Conservation (phyloP, 2,113 vertebrate genomes). For the Prunella fulvescens region DNA sequence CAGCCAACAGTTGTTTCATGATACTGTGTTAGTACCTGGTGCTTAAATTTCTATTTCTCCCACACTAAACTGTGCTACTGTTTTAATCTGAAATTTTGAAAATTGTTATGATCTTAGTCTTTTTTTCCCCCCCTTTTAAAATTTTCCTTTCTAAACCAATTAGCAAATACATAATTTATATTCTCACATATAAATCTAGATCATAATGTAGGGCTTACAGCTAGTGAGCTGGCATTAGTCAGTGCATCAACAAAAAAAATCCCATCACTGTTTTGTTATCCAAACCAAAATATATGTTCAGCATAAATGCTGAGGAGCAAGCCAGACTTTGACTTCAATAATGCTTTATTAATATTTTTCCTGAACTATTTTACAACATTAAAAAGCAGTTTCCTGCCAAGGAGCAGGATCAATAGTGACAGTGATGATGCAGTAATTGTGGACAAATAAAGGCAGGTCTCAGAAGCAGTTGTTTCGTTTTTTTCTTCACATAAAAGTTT, state of each 20-base stretch:
- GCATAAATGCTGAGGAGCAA: neutral
- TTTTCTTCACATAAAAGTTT: neutral
- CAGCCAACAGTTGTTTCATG: neutral
- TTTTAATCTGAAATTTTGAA: neutral
- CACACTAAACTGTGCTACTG: fast-evolving
- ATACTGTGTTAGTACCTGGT: neutral
- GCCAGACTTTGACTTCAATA: neutral
- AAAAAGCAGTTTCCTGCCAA: neutral
- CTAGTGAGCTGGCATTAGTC: neutral
- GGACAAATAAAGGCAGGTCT: neutral
- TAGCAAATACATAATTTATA: neutral
- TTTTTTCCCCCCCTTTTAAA: fast-evolving
- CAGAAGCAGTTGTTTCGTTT: neutral
- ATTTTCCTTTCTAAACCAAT: neutral
- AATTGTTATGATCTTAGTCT: neutral
- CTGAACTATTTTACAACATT: neutral
- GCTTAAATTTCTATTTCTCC: neutral
- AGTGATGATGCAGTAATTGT: fast-evolving
- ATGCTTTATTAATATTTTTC: neutral
- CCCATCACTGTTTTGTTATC: fast-evolving
- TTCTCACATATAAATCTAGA: neutral
- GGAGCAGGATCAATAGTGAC: fast-evolving
- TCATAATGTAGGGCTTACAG: neutral
- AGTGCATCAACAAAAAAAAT: neutral
- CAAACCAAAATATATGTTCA: neutral